Evolutionary conservation across 1,140 invertebrate species (phyloP).

Genomic region (Diuraphis noxia): DNA sequence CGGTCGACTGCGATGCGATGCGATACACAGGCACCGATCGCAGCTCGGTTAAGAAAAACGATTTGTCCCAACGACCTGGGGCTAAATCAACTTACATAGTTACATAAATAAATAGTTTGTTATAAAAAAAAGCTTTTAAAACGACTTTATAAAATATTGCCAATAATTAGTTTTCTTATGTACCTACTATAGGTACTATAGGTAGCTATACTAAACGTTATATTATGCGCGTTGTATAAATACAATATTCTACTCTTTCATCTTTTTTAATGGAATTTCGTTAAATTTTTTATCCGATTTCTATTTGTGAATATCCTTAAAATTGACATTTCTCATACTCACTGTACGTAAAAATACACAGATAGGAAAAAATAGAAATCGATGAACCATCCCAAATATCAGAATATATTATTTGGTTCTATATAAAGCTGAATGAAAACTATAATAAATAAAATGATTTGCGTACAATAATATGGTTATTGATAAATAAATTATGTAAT

Average conservation of each 20-base stretch:
- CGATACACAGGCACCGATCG: neutral
- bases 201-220: neutral
- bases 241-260: neutral
- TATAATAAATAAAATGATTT: neutral
- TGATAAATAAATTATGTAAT: neutral
- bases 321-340: neutral
- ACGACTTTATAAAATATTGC: neutral
- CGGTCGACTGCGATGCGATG: neutral
- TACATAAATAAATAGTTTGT: neutral
- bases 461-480: neutral
- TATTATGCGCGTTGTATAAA: neutral
- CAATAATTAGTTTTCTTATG: neutral
- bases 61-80: neutral
- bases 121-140: slow-evolving; percentile 1
- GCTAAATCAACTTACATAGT: slow-evolving; percentile 6
- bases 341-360: neutral
- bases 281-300: neutral
- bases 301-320: neutral
- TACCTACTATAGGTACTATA: neutral
- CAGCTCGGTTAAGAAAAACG: neutral
- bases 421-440: neutral
- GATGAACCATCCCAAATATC: neutral
- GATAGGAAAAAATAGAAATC: neutral
- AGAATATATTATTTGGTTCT: neutral
- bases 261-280: neutral